A percentile compares a stretch with the other conserved stretches of the same genome.
Conservation (phyloP, 2,113 vertebrate species). For the Illadopsis cleaveri region DNA sequence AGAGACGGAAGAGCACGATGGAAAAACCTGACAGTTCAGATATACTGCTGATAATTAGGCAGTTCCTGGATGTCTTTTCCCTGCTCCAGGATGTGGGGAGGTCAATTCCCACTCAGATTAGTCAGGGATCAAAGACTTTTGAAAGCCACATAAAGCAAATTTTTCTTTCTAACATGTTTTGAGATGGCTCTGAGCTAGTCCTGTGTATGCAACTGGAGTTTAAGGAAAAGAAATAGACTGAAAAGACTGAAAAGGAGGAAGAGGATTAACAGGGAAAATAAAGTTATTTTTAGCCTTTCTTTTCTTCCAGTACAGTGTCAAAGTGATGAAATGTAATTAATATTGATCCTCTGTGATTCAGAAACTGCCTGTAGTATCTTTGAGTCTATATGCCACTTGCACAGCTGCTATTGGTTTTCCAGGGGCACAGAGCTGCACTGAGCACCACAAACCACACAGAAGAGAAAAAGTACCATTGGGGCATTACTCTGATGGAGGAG, state of each 20-base stretch:
- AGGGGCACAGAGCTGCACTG: neutral
- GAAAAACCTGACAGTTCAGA: neutral
- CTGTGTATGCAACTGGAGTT: neutral
- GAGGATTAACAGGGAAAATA: neutral
- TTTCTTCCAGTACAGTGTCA: neutral
- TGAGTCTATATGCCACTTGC: neutral
- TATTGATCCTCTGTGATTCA: constrained; percentile 29
- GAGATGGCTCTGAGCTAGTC: neutral
- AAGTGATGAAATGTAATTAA: constrained; percentile 22
- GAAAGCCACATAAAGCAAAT: neutral
- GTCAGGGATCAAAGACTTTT: neutral
- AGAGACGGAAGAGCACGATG: neutral
- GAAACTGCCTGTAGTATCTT: neutral
- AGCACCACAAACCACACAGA: neutral
- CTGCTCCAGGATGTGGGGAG: neutral
- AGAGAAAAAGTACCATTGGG: neutral
- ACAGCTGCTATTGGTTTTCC: neutral
- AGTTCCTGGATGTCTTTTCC: neutral
- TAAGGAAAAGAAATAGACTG: neutral
- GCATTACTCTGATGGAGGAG: neutral
- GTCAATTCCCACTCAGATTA: neutral
- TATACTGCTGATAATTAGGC: neutral
- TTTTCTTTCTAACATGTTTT: neutral
- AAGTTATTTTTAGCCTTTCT: neutral
- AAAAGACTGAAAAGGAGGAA: neutral